Conservation (phyloP, 2,888 invertebrate genomes). For the Trypoxylon attenuatum region DNA sequence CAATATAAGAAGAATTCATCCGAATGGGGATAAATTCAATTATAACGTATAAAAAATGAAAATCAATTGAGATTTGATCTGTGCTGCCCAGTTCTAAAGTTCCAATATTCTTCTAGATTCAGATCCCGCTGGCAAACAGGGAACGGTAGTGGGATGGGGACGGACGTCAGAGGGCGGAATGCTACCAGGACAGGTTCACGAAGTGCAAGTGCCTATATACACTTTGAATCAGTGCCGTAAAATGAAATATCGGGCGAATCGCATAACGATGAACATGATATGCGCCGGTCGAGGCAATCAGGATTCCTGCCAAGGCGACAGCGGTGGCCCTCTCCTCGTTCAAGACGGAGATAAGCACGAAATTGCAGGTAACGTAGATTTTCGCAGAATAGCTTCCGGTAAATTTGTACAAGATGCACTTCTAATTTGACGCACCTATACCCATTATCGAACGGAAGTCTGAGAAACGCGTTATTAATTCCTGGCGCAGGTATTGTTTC, state of each 20-base stretch:
- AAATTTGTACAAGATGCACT: too few species aligned
- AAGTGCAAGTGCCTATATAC: conserved; percentile 89
- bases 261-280: conserved; percentile 90
- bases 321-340: conserved; percentile 88
- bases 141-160: conserved; percentile 92
- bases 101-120: conserved; percentile 72
- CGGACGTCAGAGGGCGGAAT: conserved; percentile 88
- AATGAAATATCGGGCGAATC: conserved; percentile 88
- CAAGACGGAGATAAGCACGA: conserved; percentile 86
- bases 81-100: background rate
- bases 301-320: conserved; percentile 93
- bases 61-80: background rate
- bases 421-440: too few species aligned
- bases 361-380: conserved; percentile 81
- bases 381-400: too few species aligned
- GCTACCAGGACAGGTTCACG: conserved; percentile 86
- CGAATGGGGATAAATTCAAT: too few species aligned
- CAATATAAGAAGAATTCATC: background rate
- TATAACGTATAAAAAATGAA: too few species aligned
- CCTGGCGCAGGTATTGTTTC: conserved; percentile 83
- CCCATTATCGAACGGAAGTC: background rate
- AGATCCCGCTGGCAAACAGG: conserved; percentile 84
- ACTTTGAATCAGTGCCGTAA: conserved; percentile 86
- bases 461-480: background rate
- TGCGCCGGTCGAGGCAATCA: conserved; percentile 88